Base-by-base conservation (phyloP, 1,140 invertebrate genomes). In the Hycleus phaleratus region DNA sequence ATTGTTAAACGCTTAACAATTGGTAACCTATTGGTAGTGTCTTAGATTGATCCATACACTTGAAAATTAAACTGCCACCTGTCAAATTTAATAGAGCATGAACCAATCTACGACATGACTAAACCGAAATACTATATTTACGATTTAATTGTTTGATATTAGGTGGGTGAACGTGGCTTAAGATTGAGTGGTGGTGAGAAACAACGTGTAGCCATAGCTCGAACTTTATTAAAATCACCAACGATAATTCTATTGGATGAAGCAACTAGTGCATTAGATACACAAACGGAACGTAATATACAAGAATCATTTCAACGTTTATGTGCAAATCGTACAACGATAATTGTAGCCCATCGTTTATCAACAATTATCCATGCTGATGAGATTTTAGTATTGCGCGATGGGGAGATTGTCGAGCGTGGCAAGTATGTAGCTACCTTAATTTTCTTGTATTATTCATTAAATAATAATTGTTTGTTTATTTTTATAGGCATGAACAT, bases 341-440 rank as follows among this genome's bases (percentile, higher is more conserved):
- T 98, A 38, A 90, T 97, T 42, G 87, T 98, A 18, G 94, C 95
- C 1, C 95, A 98, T 74, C 80, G 91, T 59, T 75, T 97, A 18
- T 96, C 93, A 0, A 98, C 95, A 0, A 85, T 98, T 59, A 91
- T 95, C 63, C 87, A 95, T 71, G 92, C 92, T 0, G 90, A 97
- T 76, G 87, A 93, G 73, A 97, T 97, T 62, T 74, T 96, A 1
- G 94, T 97, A 0, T 73, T 97, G 4, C 85, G 88, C 67, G 88
- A 95, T 1, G 95, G 95, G 8, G 82, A 85, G 73, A 93, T 98
- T 61, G 82, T 91, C n/a, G 95, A 98, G 74, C 78, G 88, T 38
- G 95, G 94, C 73, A 88, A 80, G 86, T 88, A 74, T 79, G 80
- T 78, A 49, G 12, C 7, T 46, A 24, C 26, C 3, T 42, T 42